phyloP scores from a whole-genome alignment of 1,140 invertebrate genomes.

The Doryteuthis pealeii region DNA sequence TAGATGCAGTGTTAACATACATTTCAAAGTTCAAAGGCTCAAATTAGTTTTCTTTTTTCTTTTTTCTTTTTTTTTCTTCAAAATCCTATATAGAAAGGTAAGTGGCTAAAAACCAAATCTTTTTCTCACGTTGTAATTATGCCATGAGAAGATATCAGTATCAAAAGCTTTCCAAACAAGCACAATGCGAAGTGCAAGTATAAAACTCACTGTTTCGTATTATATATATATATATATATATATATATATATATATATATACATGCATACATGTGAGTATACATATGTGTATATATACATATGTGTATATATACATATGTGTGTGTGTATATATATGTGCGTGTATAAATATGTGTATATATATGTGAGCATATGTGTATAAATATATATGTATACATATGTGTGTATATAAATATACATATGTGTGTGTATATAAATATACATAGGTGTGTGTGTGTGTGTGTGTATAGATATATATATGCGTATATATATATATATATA shows the following conservation, averaged over 20 bases:
- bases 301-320: neutral
- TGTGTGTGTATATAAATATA: neutral
- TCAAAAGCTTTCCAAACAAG: no score
- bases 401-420: neutral
- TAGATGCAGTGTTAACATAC: no score
- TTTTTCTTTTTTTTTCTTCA: no score
- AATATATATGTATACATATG: neutral
- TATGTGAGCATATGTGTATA: neutral
- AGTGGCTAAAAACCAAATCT: no score
- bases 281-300: neutral
- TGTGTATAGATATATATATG: neutral
- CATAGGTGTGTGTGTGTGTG: neutral
- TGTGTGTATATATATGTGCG: neutral
- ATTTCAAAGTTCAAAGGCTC: no score
- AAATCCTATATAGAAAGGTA: no score
- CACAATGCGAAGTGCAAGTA: no score
- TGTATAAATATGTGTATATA: neutral
- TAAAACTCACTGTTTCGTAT: no score
- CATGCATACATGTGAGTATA: neutral
- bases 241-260: neutral
- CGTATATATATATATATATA: neutral
- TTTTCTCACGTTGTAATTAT: no score
- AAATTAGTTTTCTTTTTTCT: no score
- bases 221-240: no score
- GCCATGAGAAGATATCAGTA: no score